Evolutionary conservation across 1,140 invertebrate species (phyloP), one percentile per base, ranked within the genome.

Genomic region (Drosophila melanica): DNA sequence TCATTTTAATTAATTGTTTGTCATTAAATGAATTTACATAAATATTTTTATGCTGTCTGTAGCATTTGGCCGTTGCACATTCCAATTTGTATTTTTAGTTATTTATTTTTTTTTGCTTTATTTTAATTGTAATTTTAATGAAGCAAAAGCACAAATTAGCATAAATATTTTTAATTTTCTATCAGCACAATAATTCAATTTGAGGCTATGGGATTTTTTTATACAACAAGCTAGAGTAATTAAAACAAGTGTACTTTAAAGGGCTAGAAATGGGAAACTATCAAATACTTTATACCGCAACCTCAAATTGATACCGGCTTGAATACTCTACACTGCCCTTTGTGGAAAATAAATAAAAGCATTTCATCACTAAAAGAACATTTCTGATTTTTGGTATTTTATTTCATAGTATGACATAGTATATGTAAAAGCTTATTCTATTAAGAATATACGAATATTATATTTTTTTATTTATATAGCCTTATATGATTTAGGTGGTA

Each of bases 1-100:
- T 90, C 75, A 90, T 81, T 81, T 84, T 89, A 87, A 87, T 87
- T 87, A 87, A 87, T 87, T 87, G 84, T 89, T 87, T 87, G 79
- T 89, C 84, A 82, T 82, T 87, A 71, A 87, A 87, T 89, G 75
- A 80, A 87, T 87, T 87, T 87, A 73, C 82, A 87, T 87, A 87
- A 87, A 81, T 73, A 82, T 81, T 87, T 86, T 82, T 65, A 33
- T 68, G 75, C 62, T 67, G 64, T 30, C 63, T 66, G 57, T 23
- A 37, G 63, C 42, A 47, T n/a, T 51, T 77, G 75, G 75, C 57
- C 60, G 57, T n/a, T n/a, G 18, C 35, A 47, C n/a, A 67, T 62
- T 33, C 33, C 20, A 23, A 37, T 64, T 4, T 33, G 11, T 35
- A 53, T 65, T 70, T 30, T 62, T 54, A 39, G 10, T 51, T 11